Base-by-base conservation (phyloP, 2,113 vertebrate species). In the Rafetus swinhoei region DNA sequence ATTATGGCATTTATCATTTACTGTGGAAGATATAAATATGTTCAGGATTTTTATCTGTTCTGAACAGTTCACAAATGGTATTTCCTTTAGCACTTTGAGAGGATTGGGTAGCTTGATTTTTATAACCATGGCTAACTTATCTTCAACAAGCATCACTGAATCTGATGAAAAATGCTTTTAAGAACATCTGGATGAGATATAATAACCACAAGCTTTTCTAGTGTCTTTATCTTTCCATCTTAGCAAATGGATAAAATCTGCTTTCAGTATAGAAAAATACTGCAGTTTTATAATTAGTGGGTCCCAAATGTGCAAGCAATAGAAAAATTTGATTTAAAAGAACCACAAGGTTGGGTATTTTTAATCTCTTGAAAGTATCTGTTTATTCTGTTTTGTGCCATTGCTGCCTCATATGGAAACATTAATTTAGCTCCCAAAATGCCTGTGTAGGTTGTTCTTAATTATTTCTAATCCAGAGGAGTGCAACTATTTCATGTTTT, bases 211-310 rank as follows among this genome's bases (percentile, higher is more conserved):
- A 84, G 87, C 76, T 94, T 91, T 95, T 65, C 77, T 6, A 55
- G 79, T 86, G 72, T 82, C 53, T 92, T 91, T 62, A 45, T 69
- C 90, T 90, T 62, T 82, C 87, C 89, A 94, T 89, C 76, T 91
- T 91, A 86, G 83, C 81, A 69, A 92, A 92, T 72, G 52, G 90
- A 85, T 53, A 87, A 81, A 95, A 89, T 57, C 21, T 88, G 39
- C 57, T 92, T 87, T 87, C 57, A 81, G n/a, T 39, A 5, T 89
- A 69, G 88, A 83, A 74, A 76, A 82, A 93, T 92, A 81, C 69
- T 29, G 74, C 18, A 80, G 74, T 35, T 92, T n/a, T 57, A 72
- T 93, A 84, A 81, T 93, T 90, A 82, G 62, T 27, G 82, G 74
- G 35, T 22, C 35, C 25, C 82, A 29, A 8, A n/a, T 56, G 5